A percentile compares a stretch with the other conserved stretches of the same genome.
These are phyloP conservation scores for Metalampra italica DNA, from an alignment of 2,888 invertebrate species.

Conservation along the genomic window DNA sequence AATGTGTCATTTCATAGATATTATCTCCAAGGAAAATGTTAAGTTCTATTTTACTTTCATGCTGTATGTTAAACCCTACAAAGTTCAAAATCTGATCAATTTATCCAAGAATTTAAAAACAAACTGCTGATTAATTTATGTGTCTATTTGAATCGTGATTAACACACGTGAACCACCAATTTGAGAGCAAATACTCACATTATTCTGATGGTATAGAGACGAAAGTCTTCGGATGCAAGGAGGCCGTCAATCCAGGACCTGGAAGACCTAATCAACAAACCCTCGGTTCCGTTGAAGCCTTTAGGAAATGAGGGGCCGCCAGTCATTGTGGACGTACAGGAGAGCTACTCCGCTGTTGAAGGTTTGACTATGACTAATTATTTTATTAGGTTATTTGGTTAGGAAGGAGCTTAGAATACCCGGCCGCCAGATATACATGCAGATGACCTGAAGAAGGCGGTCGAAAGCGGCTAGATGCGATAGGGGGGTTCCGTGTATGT, in stretches of 20 bases:
- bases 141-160: conserved; percentile 42
- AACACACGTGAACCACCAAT: conserved; percentile 25
- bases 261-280: conserved; percentile 93
- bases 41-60: neutral
- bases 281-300: conserved; percentile 91
- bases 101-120: too few relatives aligned
- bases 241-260: conserved; percentile 94
- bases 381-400: too few relatives aligned
- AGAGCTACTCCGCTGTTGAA: conserved; percentile 97
- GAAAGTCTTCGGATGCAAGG: conserved; percentile 94
- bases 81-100: too few relatives aligned
- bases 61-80: too few relatives aligned
- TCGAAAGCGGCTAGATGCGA: too few relatives aligned
- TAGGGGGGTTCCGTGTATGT: too few relatives aligned
- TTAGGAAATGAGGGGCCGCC: conserved; percentile 91
- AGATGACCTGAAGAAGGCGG: too few relatives aligned
- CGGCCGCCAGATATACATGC: too few relatives aligned
- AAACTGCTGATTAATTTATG: neutral
- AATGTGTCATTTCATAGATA: too few relatives aligned
- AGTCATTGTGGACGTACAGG: conserved; percentile 93
- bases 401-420: neutral
- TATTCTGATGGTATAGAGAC: conserved; percentile 74
- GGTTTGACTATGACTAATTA: conserved; percentile 72
- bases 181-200: conserved; percentile 24
- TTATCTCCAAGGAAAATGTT: neutral